Base-by-base conservation (phyloP, 2,888 invertebrate genomes). In the Cremastobaeus sp. region DNA sequence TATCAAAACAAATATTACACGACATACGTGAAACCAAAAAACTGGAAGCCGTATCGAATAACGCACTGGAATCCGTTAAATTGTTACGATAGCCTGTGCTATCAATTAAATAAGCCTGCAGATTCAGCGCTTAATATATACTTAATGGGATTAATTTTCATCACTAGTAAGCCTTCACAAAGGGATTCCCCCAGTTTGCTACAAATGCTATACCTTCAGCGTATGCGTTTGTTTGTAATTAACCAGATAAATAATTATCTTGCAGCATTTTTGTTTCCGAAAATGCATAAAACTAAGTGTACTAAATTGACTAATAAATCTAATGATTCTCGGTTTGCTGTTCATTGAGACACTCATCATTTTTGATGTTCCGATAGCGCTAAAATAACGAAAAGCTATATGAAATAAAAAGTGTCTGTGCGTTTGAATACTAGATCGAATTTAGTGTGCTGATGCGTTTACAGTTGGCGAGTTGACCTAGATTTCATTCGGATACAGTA, bases 1-100 rank as follows among this genome's bases (percentile, higher is more conserved):
- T 20, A 59, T 45, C 48, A 62, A 64, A 64, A 64, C 64, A 71
- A 71, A 71, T 57, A 71, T 71, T 43, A 70, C 70, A 55, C 57
- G 62, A 62, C 21, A 41, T 50, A 57, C 21, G 25, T 20, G 70
- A 70, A 70, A 70, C 70, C 70, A 64, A 57, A 55, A 70, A 70
- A 70, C 54, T 70, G 70, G 62, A 70, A 70, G 62, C 70, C 70
- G 2, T 54, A 48, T 47, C 18, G 6, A 54, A 48, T 62, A 54
- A 55, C 30, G 43, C 14, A 39, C 6, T 3, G 28, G 14, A 62
- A 70, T 70, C 70, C 70, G 45, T 64, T 70, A 70, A 70, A 62
- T 64, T 70, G 64, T 64, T 64, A 64, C 71, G 57, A 71, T 59
- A 37, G 57, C 20, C 41, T 2, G 25, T 55, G 35, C 54, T 64